A percentile compares a stretch with the other conserved stretches of the same genome.
Evolutionary conservation across 2,797 vertebrate species (phyloP).

Genomic region (Mormyrus hasselquistii): DNA sequence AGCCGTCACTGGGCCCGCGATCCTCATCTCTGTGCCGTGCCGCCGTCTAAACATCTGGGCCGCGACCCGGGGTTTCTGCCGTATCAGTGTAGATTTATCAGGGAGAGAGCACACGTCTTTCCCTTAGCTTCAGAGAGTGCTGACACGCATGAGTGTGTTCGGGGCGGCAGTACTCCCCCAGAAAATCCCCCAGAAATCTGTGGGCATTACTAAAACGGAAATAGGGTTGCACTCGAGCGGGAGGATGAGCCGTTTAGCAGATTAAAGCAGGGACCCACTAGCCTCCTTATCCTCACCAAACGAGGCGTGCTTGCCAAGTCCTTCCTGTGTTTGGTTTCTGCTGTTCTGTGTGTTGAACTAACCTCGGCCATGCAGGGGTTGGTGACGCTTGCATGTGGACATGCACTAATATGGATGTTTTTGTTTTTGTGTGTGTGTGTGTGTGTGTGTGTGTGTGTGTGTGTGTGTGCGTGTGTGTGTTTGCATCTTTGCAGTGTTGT

Average conservation of each 20-base stretch:
- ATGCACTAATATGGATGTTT: conserved; percentile 83
- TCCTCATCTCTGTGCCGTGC: not conserved
- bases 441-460: conserved; percentile 56
- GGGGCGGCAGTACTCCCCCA: not conserved
- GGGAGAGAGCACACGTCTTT: not conserved
- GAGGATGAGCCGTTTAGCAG: not conserved
- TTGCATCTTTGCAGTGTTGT: conserved; percentile 85
- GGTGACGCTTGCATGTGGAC: conserved; percentile 68
- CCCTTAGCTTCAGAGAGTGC: not conserved
- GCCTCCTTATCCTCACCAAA: conserved; percentile 50
- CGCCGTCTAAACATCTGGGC: not conserved
- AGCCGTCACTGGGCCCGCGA: not conserved
- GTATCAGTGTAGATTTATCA: not conserved
- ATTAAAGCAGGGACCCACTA: conserved; percentile 36
- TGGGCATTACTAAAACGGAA: not conserved
- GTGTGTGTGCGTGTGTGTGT: conserved; percentile 70
- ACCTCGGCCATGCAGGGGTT: conserved; percentile 53
- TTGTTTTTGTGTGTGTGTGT: conserved; percentile 53
- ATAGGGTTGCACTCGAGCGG: not conserved
- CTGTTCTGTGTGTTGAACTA: conserved; percentile 48
- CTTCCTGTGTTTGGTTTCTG: conserved; percentile 2
- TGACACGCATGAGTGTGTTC: not conserved
- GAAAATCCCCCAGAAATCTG: not conserved
- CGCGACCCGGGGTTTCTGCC: not conserved
- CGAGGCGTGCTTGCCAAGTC: conserved; percentile 5